These are phyloP conservation scores for Ectemnius lituratus DNA, from an alignment of 2,888 invertebrate species.

Conservation along the genomic window DNA sequence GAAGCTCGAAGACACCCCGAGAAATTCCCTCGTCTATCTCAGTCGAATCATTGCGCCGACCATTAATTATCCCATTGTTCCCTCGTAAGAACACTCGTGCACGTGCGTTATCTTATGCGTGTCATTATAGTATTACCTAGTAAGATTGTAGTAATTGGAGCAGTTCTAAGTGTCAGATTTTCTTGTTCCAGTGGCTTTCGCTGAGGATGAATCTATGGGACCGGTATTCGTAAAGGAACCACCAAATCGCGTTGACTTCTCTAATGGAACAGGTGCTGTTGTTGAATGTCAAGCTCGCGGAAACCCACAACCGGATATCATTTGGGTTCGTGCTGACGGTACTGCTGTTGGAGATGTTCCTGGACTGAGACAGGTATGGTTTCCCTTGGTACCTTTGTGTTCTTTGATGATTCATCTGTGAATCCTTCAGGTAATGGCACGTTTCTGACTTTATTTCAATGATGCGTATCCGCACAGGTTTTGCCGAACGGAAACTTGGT, in stretches of 20 bases:
- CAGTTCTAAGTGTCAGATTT: background rate
- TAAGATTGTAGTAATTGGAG: no score
- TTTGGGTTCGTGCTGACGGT: slow-evolving; percentile 95
- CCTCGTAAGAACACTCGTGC: no score
- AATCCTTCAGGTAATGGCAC: background rate
- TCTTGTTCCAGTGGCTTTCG: slow-evolving; percentile 63
- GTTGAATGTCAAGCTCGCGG: slow-evolving; percentile 95
- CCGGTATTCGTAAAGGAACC: slow-evolving; percentile 96
- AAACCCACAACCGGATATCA: slow-evolving; percentile 93
- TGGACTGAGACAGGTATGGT: slow-evolving; percentile 87
- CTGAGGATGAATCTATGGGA: slow-evolving; percentile 89
- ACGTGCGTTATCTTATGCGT: no score
- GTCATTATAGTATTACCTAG: no score
- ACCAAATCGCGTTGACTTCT: slow-evolving; percentile 94
- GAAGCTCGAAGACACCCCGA: slow-evolving; percentile 51
- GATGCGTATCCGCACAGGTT: slow-evolving; percentile 79
- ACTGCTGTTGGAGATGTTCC: slow-evolving; percentile 94
- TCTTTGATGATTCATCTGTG: background rate
- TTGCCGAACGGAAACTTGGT: slow-evolving; percentile 94
- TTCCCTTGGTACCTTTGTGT: slow-evolving; percentile 24
- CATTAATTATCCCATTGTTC: background rate
- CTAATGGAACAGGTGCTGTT: slow-evolving; percentile 94
- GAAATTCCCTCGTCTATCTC: slow-evolving; percentile 26
- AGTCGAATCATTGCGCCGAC: no score
- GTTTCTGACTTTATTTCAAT: background rate